Percentiles rank a stretch among this genome's conserved stretches.
Evolutionary conservation across 1,140 invertebrate genomes (phyloP).

Genomic region (Sitophilus oryzae): DNA sequence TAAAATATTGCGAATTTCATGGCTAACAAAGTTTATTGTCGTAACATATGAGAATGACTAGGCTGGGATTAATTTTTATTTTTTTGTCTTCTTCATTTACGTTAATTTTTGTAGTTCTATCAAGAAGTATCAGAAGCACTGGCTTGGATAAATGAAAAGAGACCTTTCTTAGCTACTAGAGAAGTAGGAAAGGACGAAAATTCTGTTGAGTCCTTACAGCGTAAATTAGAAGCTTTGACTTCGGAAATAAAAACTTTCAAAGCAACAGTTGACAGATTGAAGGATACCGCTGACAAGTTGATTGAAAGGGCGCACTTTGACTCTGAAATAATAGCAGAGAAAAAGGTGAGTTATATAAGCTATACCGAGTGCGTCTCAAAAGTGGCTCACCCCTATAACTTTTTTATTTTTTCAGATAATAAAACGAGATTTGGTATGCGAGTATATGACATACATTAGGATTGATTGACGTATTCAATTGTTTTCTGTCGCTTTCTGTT

Average conservation of each 20-base stretch:
- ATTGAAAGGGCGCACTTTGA: constrained; percentile 76
- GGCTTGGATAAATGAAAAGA: constrained; percentile 79
- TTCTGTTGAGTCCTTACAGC: constrained; percentile 69
- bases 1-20: too few species aligned
- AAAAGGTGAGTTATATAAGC: too few species aligned
- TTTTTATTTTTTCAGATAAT: too few species aligned
- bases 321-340: constrained; percentile 64
- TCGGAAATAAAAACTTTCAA: constrained; percentile 71
- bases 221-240: constrained; percentile 76
- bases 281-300: constrained; percentile 57
- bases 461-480: too few species aligned
- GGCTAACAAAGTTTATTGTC: too few species aligned
- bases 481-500: too few species aligned
- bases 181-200: constrained; percentile 86
- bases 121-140: constrained; percentile 81
- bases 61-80: too few species aligned
- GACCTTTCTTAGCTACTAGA: constrained; percentile 64
- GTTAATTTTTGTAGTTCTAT: constrained; percentile 59
- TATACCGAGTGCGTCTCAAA: too few species aligned
- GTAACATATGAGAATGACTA: too few species aligned
- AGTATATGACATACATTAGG: too few species aligned
- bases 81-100: neutral
- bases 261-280: constrained; percentile 61
- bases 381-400: too few species aligned
- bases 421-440: too few species aligned